Conservation (phyloP, 2,888 invertebrate genomes). For the Amiota communis region DNA sequence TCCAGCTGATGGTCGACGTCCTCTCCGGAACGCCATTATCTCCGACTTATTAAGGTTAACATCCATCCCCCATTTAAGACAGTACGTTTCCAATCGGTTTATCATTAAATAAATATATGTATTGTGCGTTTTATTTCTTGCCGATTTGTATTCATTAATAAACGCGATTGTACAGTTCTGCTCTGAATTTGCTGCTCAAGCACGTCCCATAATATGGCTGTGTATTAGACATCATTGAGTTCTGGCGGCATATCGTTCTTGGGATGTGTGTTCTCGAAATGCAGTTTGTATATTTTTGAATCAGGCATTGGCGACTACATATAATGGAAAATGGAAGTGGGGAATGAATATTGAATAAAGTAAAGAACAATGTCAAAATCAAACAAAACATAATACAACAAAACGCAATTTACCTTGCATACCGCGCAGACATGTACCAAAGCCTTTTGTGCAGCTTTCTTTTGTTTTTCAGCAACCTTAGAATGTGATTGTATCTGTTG, state of each 20-base stretch:
- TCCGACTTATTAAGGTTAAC: too few species aligned
- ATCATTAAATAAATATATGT: too few species aligned
- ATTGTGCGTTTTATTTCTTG: too few species aligned
- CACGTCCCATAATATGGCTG: neutral
- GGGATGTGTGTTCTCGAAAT: constrained; percentile 99
- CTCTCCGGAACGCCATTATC: neutral
- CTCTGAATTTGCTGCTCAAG: neutral
- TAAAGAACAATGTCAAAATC: neutral
- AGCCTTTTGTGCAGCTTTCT: constrained; percentile 89
- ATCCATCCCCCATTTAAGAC: too few species aligned
- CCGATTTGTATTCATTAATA: neutral
- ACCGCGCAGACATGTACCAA: constrained; percentile 91
- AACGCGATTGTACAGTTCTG: constrained; percentile 22
- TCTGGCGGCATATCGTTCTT: constrained; percentile 93
- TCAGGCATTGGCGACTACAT: constrained; percentile 99
- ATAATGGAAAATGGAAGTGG: constrained; percentile 50
- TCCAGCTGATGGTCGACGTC: neutral
- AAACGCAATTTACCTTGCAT: constrained; percentile 81
- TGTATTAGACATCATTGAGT: constrained; percentile 78
- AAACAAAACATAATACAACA: too few species aligned
- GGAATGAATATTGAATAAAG: neutral
- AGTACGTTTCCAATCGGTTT: too few species aligned
- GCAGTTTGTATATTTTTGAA: constrained; percentile 99
- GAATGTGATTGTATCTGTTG: too few species aligned
- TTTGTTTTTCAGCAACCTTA: too few species aligned